phyloP scores from a whole-genome alignment of 1,140 invertebrate genomes.

The Aphidius gifuensis region DNA sequence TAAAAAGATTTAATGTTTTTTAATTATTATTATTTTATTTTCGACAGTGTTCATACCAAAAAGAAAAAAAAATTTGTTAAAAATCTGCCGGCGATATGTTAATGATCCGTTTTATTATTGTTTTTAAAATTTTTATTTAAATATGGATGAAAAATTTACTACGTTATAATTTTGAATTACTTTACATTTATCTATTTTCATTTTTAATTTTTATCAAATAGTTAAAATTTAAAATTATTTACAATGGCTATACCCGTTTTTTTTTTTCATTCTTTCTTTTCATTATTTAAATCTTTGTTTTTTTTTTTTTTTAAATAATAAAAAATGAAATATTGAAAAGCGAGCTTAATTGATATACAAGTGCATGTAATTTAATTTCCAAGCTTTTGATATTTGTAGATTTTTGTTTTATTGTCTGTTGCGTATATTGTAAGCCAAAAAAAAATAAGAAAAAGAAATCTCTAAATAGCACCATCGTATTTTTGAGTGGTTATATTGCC shows the following conservation, averaged over 20 bases:
- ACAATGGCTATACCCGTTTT: neutral
- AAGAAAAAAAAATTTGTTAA: slow-evolving; percentile 12
- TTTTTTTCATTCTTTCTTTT: neutral
- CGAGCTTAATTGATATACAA: no score
- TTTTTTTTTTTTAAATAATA: neutral
- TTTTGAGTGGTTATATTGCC: slow-evolving; percentile 9
- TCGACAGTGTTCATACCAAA: neutral
- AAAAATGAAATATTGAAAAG: no score
- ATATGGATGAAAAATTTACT: slow-evolving; percentile 19
- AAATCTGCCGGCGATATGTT: slow-evolving; percentile 37
- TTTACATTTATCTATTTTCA: no score
- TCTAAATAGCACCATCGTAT: slow-evolving; percentile 14
- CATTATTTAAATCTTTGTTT: neutral
- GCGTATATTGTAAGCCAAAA: slow-evolving; percentile 34
- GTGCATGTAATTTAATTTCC: slow-evolving; percentile 1
- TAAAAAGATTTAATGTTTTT: slow-evolving; percentile 24
- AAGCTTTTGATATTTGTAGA: slow-evolving; percentile 49
- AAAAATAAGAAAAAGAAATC: neutral
- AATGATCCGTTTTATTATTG: slow-evolving; percentile 28
- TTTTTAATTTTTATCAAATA: slow-evolving; percentile 16
- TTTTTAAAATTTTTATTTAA: neutral
- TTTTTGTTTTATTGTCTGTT: slow-evolving; percentile 48
- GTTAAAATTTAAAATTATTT: slow-evolving; percentile 20
- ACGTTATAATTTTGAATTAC: neutral
- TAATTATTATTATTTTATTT: no score